A percentile compares a stretch with the other conserved stretches of the same genome.
Conservation (phyloP, 2,113 vertebrate genomes). For the Dasyornis broadbenti region DNA sequence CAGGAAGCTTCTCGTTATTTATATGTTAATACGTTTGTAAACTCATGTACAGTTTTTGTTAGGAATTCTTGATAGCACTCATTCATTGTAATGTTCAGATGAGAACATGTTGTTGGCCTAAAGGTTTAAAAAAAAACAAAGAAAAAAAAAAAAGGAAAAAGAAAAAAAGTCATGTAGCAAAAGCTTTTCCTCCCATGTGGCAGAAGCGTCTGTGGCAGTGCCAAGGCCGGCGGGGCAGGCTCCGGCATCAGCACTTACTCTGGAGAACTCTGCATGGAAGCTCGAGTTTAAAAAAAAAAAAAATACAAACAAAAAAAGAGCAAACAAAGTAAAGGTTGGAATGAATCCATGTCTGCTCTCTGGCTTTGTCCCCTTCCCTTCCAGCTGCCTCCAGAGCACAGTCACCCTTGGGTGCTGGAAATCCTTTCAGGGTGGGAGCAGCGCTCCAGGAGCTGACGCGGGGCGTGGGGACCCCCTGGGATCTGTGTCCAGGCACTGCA, state of each 20-base stretch:
- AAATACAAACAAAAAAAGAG: not conserved
- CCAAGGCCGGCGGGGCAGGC: not conserved
- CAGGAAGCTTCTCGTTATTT: slow-evolving; percentile 78
- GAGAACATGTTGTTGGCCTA: slow-evolving; percentile 48
- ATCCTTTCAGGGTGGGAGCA: not conserved
- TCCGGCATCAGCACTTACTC: slow-evolving; percentile 1
- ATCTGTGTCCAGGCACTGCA: not conserved
- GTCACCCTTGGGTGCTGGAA: not conserved
- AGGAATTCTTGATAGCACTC: slow-evolving; percentile 71
- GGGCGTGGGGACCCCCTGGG: not conserved
- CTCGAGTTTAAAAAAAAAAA: slow-evolving; percentile 4
- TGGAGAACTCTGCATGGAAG: slow-evolving; percentile 58
- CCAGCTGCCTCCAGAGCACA: not conserved
- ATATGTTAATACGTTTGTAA: slow-evolving; percentile 87
- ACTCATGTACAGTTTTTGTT: slow-evolving; percentile 82
- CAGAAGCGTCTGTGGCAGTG: slow-evolving; percentile 21
- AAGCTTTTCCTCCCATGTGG: slow-evolving; percentile 50
- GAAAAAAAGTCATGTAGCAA: slow-evolving; percentile 32
- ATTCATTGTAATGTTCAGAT: slow-evolving; percentile 69
- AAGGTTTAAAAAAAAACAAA: not conserved
- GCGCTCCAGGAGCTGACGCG: not conserved
- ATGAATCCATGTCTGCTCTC: slow-evolving; percentile 17
- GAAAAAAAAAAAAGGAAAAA: not conserved
- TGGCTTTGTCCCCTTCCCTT: slow-evolving; percentile 9
- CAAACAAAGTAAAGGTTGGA: slow-evolving; percentile 70